A percentile compares a stretch with the other conserved stretches of the same genome.
phyloP scores from a whole-genome alignment of 2,888 invertebrate species.

The Epistrophella euchroma region DNA sequence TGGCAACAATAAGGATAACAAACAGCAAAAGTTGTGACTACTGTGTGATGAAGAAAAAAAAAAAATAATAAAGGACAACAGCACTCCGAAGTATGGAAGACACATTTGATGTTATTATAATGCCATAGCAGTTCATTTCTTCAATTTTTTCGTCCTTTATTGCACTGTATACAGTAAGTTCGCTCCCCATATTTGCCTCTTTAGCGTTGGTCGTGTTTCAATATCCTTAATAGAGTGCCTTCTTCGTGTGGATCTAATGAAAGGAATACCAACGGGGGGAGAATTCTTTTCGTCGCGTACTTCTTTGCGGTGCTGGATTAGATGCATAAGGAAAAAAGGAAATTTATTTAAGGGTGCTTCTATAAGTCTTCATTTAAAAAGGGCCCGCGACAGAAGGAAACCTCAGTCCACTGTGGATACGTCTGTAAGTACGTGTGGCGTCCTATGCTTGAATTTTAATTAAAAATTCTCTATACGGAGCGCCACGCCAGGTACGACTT shows the following conservation, averaged over 20 bases:
- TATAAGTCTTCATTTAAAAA: too few relatives aligned
- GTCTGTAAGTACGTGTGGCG: too few relatives aligned
- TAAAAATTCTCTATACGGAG: too few relatives aligned
- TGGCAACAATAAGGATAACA: slow-evolving; percentile 76
- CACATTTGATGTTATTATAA: slow-evolving; percentile 76
- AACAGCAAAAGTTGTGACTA: slow-evolving; percentile 73
- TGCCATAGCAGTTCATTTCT: slow-evolving; percentile 73
- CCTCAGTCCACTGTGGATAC: too few relatives aligned
- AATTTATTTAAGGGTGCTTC: too few relatives aligned
- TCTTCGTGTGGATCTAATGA: slow-evolving; percentile 72
- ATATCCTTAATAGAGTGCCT: slow-evolving; percentile 68
- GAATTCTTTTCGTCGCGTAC: slow-evolving; percentile 8
- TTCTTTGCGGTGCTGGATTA: not conserved
- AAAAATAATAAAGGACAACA: slow-evolving; percentile 40
- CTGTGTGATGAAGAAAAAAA: slow-evolving; percentile 8
- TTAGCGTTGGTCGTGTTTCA: slow-evolving; percentile 59
- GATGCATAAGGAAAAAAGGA: not conserved
- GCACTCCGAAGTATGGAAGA: slow-evolving; percentile 61
- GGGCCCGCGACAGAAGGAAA: too few relatives aligned
- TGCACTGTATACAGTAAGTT: not conserved
- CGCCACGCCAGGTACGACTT: too few relatives aligned
- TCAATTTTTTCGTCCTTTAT: slow-evolving; percentile 48
- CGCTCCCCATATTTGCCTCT: slow-evolving; percentile 37
- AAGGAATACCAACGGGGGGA: slow-evolving; percentile 39
- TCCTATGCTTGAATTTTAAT: too few relatives aligned